Percentiles rank a stretch among this genome's conserved stretches.
Conservation (phyloP, 1,140 invertebrate species). For the Glossosoma conforme region DNA sequence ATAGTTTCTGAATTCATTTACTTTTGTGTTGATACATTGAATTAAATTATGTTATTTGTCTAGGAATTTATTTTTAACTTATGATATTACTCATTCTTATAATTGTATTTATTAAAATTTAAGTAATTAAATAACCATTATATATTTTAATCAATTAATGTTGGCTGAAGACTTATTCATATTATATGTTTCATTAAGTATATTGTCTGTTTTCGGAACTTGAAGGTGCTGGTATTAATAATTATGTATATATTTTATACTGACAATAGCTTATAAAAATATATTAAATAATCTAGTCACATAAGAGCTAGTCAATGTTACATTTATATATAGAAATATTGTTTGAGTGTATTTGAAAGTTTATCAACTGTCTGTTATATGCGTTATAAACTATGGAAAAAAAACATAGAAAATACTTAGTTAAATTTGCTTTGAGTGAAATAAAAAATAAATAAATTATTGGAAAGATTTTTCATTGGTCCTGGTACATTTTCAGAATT, state of each 20-base stretch:
- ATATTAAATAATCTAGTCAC: constrained; percentile 29
- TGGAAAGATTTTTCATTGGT: constrained; percentile 13
- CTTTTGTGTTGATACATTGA: too few species aligned
- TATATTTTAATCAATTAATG: too few species aligned
- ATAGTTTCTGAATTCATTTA: too few species aligned
- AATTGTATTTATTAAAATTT: too few species aligned
- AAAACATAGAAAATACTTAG: constrained; percentile 8
- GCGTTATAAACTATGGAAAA: constrained; percentile 12
- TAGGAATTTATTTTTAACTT: too few species aligned
- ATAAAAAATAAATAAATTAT: constrained; percentile 23
- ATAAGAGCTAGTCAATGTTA: constrained; percentile 30
- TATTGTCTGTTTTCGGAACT: too few species aligned
- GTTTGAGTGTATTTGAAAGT: constrained; percentile 29
- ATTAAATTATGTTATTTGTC: too few species aligned
- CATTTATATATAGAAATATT: constrained; percentile 17
- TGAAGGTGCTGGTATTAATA: constrained; percentile 32
- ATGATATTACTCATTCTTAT: too few species aligned
- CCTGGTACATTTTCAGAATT: constrained; percentile 23
- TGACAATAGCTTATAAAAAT: constrained; percentile 26
- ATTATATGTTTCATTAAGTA: too few species aligned
- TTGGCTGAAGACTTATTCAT: too few species aligned
- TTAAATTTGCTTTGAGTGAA: constrained; percentile 27
- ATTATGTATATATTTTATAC: constrained; percentile 33
- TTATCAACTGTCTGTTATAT: constrained; percentile 24
- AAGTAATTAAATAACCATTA: too few species aligned